Base-by-base conservation (phyloP, 1,140 invertebrate genomes). In the Drosophila tropicalis region DNA sequence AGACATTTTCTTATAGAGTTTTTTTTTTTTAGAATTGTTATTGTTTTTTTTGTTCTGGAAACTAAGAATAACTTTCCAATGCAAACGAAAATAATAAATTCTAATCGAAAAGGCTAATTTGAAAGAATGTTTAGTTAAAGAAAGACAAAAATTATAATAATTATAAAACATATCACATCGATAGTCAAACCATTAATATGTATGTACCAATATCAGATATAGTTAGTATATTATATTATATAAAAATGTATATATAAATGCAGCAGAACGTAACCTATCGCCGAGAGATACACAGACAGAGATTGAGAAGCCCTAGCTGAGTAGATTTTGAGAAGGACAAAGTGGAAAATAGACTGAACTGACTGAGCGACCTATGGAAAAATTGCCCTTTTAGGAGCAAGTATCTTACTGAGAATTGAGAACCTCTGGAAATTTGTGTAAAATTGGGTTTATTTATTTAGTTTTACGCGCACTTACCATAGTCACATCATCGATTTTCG, bases 401-500 rank as follows among this genome's bases (percentile, higher is more conserved):
- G 2, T 47, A 17, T 47, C 44, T 47, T 51, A 12, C 9, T 22
- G 44, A 51, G 44, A 51, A 51, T 51, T 19, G 44, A 51, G 44
- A 51, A 22, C 17, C 12, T 10, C n/a, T 51, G 17, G 44, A 51
- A 70, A 62, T 72, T 62, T 57, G 32, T 75, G 61, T 75, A 68
- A 67, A 51, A 3, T 39, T 39, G 36, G 22, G 64, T 67, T 70
- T 56, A 41, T 44, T 70, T 60, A 29, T 66, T 19, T 60, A 22
- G 17, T 1, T 51, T 47, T 51, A 22, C 44, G 44, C 83, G 81
- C 64, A 97, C 96, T 97, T 97, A 98, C 97, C 98, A 98, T 98
- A 91, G 97, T 98, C 93, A 98, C 97, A 95, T 98, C 97, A 96
- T 98, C 97, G 94, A 98, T 98, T 96, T 98, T 98, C 94, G 97